Base-by-base conservation (phyloP, 2,113 vertebrate species). In the Bubo scandiacus region DNA sequence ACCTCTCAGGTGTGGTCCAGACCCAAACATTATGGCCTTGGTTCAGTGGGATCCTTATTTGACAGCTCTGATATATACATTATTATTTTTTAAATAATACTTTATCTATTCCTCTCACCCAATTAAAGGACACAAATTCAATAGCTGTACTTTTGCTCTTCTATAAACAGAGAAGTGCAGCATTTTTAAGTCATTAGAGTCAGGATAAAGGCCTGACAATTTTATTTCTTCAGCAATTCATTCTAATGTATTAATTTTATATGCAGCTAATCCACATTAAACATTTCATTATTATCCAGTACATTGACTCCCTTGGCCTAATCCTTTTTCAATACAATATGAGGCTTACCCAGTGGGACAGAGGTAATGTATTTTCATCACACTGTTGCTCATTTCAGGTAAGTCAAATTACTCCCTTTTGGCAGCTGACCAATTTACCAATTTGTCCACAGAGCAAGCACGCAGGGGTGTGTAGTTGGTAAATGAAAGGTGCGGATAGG, bases 251-350 rank as follows among this genome's bases (percentile, higher is more conserved):
- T 94, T 96, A 40, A 90, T 96, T 97, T 97, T 92, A 88, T 92
- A 92, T 68, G 90, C 58, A 71, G 61, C 72, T 92, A 92, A 96
- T 96, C 87, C 91, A 94, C 83, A 73, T 52, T 88, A 95, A 97
- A 94, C 70, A 88, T 96, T 96, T 96, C 87, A 96, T 91, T 89
- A 94, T 95, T 86, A 91, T 86, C 93, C 92, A 80, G 43, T 92
- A 91, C 91, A 95, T 88, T 89, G 81, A 94, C 79, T 96, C 84
- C 81, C 77, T 91, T 34, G 7, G 51, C 51, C 59, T 93, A 97
- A 95, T 89, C 80, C 74, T 95, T 77, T 94, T 97, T 83, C 79
- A 95, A 38, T 34, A 81, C 81, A 73, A 91, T 77, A 66, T 70
- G 62, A 67, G 11, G 81, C 51, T 90, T 92, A 93, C 81, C 86